These are phyloP conservation scores for Montipora capricornis DNA, from an alignment of 64 coral and sea anemone genomes.

Conservation along the genomic window DNA sequence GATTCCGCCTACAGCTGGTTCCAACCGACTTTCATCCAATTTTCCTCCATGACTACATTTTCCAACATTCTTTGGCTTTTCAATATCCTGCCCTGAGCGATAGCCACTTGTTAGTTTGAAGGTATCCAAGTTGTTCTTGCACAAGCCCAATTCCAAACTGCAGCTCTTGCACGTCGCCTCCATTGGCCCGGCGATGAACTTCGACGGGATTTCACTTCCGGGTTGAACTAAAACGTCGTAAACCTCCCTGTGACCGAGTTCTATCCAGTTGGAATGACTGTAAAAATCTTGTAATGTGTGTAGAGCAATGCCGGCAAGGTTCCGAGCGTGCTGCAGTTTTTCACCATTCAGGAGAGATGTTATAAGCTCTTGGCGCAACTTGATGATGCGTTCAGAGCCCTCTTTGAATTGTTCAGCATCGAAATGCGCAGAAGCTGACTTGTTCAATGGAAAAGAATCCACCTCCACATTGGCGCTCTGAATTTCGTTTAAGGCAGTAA, in stretches of 20 bases:
- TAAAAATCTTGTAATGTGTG: slow-evolving; percentile 89
- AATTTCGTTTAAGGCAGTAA: slow-evolving; percentile 77
- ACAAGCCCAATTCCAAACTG: not conserved
- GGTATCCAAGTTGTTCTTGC: slow-evolving; percentile 64
- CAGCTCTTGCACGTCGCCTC: slow-evolving; percentile 64
- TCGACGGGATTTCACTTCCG: slow-evolving; percentile 21
- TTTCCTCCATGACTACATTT: slow-evolving; percentile 87
- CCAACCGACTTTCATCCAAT: slow-evolving; percentile 53
- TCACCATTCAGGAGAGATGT: slow-evolving; percentile 46
- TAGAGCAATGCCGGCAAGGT: slow-evolving; percentile 55
- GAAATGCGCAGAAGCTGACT: slow-evolving; percentile 64
- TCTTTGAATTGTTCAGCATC: slow-evolving; percentile 72
- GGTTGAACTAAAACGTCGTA: slow-evolving; percentile 33
- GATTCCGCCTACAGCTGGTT: slow-evolving; percentile 72
- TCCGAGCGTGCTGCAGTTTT: slow-evolving; percentile 64
- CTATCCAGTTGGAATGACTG: slow-evolving; percentile 88
- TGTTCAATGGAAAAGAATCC: slow-evolving; percentile 45
- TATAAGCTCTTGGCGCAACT: slow-evolving; percentile 59
- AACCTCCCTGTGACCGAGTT: slow-evolving; percentile 45
- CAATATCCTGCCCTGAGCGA: slow-evolving; percentile 69
- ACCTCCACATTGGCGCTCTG: slow-evolving; percentile 65
- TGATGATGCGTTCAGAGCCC: slow-evolving; percentile 38
- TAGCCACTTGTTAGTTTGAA: slow-evolving; percentile 82
- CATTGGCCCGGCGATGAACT: slow-evolving; percentile 6
- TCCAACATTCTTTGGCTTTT: slow-evolving; percentile 50